Evolutionary conservation across 2,888 invertebrate species (phyloP).

Genomic region (Hanleya hanleyi): DNA sequence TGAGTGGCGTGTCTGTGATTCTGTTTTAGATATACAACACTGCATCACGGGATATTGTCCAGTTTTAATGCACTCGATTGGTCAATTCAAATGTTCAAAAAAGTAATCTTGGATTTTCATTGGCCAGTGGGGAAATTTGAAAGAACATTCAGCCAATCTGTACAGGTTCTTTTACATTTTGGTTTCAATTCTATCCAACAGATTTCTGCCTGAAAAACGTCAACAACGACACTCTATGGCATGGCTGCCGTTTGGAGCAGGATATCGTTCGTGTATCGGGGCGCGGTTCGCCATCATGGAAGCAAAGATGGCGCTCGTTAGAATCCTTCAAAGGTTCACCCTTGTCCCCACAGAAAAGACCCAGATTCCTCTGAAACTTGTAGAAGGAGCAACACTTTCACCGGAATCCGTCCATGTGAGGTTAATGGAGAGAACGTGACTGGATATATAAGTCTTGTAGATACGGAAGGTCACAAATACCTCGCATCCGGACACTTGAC

Average conservation of each 20-base stretch:
- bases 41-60: too few relatives aligned
- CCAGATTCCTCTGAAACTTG: constrained; percentile 48
- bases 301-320: constrained; percentile 61
- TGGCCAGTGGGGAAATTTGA: too few relatives aligned
- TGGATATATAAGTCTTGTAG: too few relatives aligned
- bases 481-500: too few relatives aligned
- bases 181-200: constrained; percentile 30
- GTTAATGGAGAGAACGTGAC: neutral
- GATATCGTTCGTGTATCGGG: constrained; percentile 66
- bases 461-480: too few relatives aligned
- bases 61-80: too few relatives aligned
- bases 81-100: too few relatives aligned
- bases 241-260: constrained; percentile 68
- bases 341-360: constrained; percentile 49
- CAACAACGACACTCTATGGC: constrained; percentile 55
- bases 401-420: constrained; percentile 32
- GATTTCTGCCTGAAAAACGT: constrained; percentile 55
- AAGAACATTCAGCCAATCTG: too few relatives aligned
- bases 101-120: too few relatives aligned
- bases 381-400: constrained; percentile 63
- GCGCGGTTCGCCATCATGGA: constrained; percentile 65
- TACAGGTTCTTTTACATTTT: too few relatives aligned
- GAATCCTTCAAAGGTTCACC: constrained; percentile 53
- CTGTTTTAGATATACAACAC: too few relatives aligned
- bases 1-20: too few relatives aligned